Evolutionary conservation across 1,140 invertebrate species (phyloP).

Genomic region (Apis dorsata): DNA sequence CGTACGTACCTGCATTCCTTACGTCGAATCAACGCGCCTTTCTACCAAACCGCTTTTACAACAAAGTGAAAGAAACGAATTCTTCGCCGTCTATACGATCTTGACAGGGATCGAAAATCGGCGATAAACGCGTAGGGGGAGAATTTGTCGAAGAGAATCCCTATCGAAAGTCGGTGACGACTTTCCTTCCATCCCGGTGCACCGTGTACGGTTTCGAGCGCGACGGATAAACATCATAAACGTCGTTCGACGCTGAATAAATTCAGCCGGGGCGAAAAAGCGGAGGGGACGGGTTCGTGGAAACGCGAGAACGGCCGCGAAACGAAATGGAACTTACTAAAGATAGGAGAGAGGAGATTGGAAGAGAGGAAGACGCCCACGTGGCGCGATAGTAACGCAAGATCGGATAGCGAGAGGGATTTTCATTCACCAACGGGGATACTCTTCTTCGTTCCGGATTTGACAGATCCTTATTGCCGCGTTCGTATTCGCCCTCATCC

Average conservation of each 20-base stretch:
- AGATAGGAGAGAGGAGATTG: slow-evolving; percentile 46
- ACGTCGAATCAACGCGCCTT: neutral
- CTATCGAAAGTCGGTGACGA: slow-evolving; percentile 1
- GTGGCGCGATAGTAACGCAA: slow-evolving; percentile 34
- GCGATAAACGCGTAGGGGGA: neutral
- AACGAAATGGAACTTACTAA: slow-evolving; percentile 47
- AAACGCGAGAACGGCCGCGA: slow-evolving; percentile 6
- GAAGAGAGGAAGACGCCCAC: slow-evolving; percentile 40
- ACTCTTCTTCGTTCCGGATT: neutral
- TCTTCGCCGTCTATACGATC: neutral
- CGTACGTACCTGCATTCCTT: neutral
- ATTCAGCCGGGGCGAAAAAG: neutral
- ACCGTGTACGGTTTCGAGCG: neutral
- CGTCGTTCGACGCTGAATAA: slow-evolving; percentile 37
- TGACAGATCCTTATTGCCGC: too few species aligned
- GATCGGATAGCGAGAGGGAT: neutral
- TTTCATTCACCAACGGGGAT: slow-evolving; percentile 28
- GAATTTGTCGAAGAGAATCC: too few species aligned
- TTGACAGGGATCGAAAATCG: slow-evolving; percentile 14
- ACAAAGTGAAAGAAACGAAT: neutral
- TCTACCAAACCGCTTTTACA: neutral
- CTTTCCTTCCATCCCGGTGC: neutral
- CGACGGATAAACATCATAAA: slow-evolving; percentile 44
- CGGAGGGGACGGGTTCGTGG: slow-evolving; percentile 21
- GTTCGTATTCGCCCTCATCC: too few species aligned